Evolutionary conservation across 2,888 invertebrate genomes (phyloP).

Genomic region (Ophion ellenae): DNA sequence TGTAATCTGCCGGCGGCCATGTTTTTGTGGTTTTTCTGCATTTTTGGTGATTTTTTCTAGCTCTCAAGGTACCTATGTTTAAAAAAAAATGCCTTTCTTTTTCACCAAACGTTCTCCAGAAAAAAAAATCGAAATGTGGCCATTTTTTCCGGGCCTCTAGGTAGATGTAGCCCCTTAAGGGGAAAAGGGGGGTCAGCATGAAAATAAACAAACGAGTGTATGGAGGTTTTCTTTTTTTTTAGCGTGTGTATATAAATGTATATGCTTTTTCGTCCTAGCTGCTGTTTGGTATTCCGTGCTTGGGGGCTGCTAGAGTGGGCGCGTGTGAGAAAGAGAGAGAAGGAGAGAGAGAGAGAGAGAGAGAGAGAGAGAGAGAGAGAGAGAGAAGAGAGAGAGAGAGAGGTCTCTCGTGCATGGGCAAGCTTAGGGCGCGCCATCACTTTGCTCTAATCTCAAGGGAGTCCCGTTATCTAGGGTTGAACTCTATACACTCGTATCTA

Average conservation of each 20-base stretch:
- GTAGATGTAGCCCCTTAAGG: too few relatives aligned
- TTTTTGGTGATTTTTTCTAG: too few relatives aligned
- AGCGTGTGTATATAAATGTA: background rate
- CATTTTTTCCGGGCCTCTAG: too few relatives aligned
- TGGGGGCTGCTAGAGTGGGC: too few relatives aligned
- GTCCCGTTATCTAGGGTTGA: constrained; percentile 73
- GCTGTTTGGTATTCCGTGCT: constrained; percentile 51
- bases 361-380: background rate
- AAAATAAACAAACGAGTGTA: background rate
- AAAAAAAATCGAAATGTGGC: too few relatives aligned
- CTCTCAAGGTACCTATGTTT: too few relatives aligned
- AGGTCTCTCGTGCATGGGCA: background rate
- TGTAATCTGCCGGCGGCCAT: too few relatives aligned
- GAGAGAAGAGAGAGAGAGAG: background rate
- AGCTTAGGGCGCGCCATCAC: constrained; percentile 41
- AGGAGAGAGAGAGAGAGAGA: background rate
- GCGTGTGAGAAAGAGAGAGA: background rate
- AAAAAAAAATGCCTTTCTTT: too few relatives aligned
- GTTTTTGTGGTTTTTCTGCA: too few relatives aligned
- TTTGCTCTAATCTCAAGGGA: constrained; percentile 61
- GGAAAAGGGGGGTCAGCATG: too few relatives aligned
- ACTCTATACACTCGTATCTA: constrained; percentile 75
- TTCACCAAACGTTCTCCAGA: too few relatives aligned
- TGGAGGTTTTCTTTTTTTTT: background rate
- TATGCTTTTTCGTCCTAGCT: constrained; percentile 21